Conservation (phyloP, 1,140 invertebrate species). For the Cherax quadricarinatus region DNA sequence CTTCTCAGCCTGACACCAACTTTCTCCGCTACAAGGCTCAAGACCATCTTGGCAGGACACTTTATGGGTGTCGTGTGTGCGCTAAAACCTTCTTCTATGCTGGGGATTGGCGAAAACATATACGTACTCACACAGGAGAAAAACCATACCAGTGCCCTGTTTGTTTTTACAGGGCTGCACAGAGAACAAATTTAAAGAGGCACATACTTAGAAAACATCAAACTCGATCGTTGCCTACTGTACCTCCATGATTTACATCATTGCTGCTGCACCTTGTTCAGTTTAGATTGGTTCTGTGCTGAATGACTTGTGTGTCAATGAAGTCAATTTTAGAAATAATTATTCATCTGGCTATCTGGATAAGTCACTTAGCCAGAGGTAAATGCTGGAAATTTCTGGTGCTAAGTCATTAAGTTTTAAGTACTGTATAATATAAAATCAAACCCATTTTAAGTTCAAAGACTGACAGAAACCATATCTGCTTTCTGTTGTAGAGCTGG, state of each 20-base stretch:
- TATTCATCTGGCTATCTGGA: neutral
- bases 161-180: slow-evolving; percentile 51
- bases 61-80: slow-evolving; percentile 59
- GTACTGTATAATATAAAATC: slow-evolving; percentile 13
- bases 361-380: slow-evolving; percentile 2
- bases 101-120: slow-evolving; percentile 59
- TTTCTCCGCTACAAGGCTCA: slow-evolving; percentile 53
- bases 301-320: neutral
- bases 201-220: slow-evolving; percentile 57
- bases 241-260: slow-evolving; percentile 5
- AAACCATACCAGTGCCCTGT: slow-evolving; percentile 58
- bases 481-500: slow-evolving; percentile 65
- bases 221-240: slow-evolving; percentile 13
- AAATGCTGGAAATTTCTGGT: slow-evolving; percentile 35
- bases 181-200: slow-evolving; percentile 56
- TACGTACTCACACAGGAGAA: slow-evolving; percentile 55
- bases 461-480: slow-evolving; percentile 55
- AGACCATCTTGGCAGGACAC: slow-evolving; percentile 59
- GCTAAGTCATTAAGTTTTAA: slow-evolving; percentile 63
- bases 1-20: slow-evolving; percentile 37
- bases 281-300: slow-evolving; percentile 3
- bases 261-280: neutral
- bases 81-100: slow-evolving; percentile 64
- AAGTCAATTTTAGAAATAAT: neutral
- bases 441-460: slow-evolving; percentile 15